Percentiles rank a stretch among this genome's conserved stretches.
Evolutionary conservation across 2,797 vertebrate genomes (phyloP).

Genomic region (Gymnothorax javanicus): DNA sequence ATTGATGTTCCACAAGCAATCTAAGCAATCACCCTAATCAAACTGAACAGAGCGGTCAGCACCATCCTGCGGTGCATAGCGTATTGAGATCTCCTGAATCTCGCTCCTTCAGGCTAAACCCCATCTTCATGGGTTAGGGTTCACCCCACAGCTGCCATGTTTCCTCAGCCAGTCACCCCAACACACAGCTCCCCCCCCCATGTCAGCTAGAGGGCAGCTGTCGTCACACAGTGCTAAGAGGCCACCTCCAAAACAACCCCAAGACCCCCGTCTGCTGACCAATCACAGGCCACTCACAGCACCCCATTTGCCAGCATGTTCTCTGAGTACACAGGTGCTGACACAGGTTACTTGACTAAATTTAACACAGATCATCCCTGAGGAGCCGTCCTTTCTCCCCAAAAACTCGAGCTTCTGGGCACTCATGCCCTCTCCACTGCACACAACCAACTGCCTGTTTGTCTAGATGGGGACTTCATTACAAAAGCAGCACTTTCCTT

Average conservation of each 20-base stretch:
- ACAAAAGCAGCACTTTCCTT: neutral
- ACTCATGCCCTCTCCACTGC: neutral
- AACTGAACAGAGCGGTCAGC: too few relatives aligned
- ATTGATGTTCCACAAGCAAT: too few relatives aligned
- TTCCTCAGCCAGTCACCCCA: conserved; percentile 52
- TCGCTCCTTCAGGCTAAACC: neutral
- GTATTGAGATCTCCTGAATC: neutral
- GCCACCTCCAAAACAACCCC: neutral
- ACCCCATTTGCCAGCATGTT: conserved; percentile 39
- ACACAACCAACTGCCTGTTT: neutral
- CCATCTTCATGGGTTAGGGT: conserved; percentile 14
- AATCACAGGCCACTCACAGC: conserved; percentile 50
- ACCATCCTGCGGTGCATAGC: neutral
- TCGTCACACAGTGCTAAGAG: conserved; percentile 23
- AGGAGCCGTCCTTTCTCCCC: neutral
- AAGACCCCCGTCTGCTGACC: conserved; percentile 10
- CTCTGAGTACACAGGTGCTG: conserved; percentile 43
- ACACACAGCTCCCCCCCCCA: conserved; percentile 25
- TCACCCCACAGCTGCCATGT: conserved; percentile 56
- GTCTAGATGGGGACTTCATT: neutral
- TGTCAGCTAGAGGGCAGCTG: conserved; percentile 50
- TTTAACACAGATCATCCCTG: neutral
- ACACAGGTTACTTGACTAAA: conserved; percentile 45
- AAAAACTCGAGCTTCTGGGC: neutral
- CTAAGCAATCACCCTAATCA: too few relatives aligned